Evolutionary conservation across 2,888 invertebrate species (phyloP).

Genomic region (Acanthopleura granulata): DNA sequence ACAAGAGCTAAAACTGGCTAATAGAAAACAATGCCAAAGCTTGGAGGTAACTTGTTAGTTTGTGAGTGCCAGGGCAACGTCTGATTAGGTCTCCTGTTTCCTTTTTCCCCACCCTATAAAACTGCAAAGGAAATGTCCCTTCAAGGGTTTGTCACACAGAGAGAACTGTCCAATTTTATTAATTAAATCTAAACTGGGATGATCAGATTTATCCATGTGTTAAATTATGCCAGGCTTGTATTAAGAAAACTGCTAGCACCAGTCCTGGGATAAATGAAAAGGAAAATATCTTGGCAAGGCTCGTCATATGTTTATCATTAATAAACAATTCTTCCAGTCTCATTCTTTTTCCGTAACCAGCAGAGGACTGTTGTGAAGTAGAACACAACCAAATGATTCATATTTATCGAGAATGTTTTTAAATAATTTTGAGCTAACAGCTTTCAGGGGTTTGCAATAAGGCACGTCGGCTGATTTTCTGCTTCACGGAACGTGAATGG

Average conservation of each 20-base stretch:
- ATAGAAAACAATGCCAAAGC: too few species aligned
- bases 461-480: conserved; percentile 10
- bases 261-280: background rate
- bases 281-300: conserved; percentile 9
- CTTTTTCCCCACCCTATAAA: too few species aligned
- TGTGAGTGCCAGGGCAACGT: too few species aligned
- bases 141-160: background rate
- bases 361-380: background rate
- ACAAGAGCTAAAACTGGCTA: too few species aligned
- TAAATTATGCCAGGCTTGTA: conserved; percentile 12
- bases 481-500: conserved; percentile 8
- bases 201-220: conserved; percentile 9
- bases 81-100: too few species aligned
- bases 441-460: conserved; percentile 11
- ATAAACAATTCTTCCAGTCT: conserved; percentile 12
- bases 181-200: conserved; percentile 12
- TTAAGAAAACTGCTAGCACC: background rate
- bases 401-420: conserved; percentile 15
- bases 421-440: conserved; percentile 19
- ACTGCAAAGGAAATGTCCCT: conserved; percentile 2
- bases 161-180: conserved; percentile 13
- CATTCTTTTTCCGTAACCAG: conserved; percentile 8
- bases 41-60: too few species aligned
- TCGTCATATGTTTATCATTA: conserved; percentile 22
- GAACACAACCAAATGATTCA: background rate